Conservation (phyloP, 2,113 vertebrate species). For the Elanus axillaris region DNA sequence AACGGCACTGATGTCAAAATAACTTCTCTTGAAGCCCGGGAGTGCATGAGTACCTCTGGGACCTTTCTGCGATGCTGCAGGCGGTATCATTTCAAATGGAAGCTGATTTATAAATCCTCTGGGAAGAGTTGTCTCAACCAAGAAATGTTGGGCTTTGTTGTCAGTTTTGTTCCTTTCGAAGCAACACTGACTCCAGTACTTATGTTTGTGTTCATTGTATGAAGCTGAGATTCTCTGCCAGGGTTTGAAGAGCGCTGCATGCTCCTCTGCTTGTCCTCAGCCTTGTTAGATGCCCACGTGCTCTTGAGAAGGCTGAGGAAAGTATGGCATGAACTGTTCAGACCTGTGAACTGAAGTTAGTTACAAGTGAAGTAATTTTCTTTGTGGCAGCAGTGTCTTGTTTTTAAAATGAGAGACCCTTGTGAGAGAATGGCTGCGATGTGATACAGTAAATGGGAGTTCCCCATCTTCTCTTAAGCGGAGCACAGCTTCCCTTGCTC, state of each 20-base stretch:
- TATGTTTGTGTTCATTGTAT: rapidly evolving
- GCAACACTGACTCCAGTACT: neutral
- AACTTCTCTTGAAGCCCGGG: neutral
- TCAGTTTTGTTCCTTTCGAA: neutral
- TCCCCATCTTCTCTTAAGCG: neutral
- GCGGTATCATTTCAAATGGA: neutral
- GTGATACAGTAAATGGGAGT: neutral
- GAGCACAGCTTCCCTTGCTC: neutral
- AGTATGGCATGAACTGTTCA: rapidly evolving
- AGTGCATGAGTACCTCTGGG: neutral
- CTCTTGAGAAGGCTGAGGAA: neutral
- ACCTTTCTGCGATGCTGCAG: neutral
- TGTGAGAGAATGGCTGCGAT: rapidly evolving
- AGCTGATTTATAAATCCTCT: neutral
- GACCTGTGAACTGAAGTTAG: neutral
- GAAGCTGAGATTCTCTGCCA: neutral
- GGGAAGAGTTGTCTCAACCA: neutral
- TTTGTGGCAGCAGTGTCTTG: neutral
- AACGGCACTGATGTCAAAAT: neutral
- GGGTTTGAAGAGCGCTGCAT: neutral
- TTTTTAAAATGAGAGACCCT: neutral
- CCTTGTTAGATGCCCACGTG: no score
- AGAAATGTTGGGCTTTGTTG: neutral
- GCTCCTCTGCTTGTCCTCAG: neutral
- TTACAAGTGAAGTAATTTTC: rapidly evolving